Evolutionary conservation across 64 coral and sea anemone genomes (phyloP), one percentile per base, ranked within the genome.

Genomic region (Astreopora myriophthalma): DNA sequence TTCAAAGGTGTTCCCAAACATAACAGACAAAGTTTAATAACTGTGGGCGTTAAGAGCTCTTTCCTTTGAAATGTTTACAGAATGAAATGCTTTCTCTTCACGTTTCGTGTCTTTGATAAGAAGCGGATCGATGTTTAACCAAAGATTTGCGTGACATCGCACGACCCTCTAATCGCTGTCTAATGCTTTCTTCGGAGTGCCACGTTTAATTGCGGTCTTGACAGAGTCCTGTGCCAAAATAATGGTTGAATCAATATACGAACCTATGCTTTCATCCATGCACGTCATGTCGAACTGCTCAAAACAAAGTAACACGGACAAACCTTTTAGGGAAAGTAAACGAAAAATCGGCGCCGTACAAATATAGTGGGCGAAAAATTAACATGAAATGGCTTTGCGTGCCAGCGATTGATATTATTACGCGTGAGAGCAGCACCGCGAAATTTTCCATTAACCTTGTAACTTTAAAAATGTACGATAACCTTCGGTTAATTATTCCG

Each of bases 181-280:
- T n/a, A n/a, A n/a, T 51, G 40, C 60, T 58, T 26, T 17, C 12
- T 10, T 61, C 30, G 36, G n/a, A 10, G n/a, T 39, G 38, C 20
- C n/a, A 12, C 3, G 5, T 35, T 63, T 64, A 73, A 65, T 83
- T 64, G 32, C 20, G 20, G 17, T 73, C 37, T 73, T 83, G 79
- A 83, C 79, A 83, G 57, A 52, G 65, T 34, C 19, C 79, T 83
- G 19, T 83, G 57, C 79, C 52, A 35, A 27, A 83, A 32, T 83
- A 83, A 65, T 83, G 34, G 17, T 64, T 83, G 51, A 64, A 64
- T 83, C 79, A 83, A 83, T n/a, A n/a, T n/a, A 83, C 79, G 5
- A 37, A 38, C 8, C 24, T 34, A 64, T 65, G 52, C 28, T 39
- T 65, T 36, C 2, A 83, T 83, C 57, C n/a, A 22, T n/a, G 34